Evolutionary conservation across 2,888 invertebrate species (phyloP), one percentile per base, ranked within the genome.

Genomic region (Drosophila bunnanda): DNA sequence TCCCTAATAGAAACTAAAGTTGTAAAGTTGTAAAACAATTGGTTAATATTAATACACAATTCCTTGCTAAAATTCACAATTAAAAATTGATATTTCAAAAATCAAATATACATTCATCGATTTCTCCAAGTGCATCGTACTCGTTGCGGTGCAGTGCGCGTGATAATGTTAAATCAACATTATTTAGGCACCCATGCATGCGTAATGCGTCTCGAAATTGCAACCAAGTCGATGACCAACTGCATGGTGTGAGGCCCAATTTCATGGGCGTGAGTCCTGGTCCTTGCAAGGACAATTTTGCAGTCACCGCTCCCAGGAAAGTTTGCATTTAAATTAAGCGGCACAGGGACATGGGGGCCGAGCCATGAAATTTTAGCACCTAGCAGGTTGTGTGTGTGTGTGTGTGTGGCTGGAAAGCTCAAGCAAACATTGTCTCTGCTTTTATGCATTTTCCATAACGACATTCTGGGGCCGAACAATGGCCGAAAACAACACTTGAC

Each of bases 131-230:
- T 56, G 57, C 25, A 34, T 46, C 15, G 12, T 12, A 34, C 3
- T 59, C 17, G 28, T 22, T 64, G 36, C 44, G 70, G 46, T 48
- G 67, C 72, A 72, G 53, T 41, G 46, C 75, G 67, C 71, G 79
- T 89, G 89, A 86, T 90, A 90, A 89, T 90, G 86, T 86, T 89
- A 90, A 90, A 91, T 90, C 91, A 90, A 90, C 90, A 91, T 91
- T 91, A 90, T 90, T 90, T 89, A 88, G 88, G 76, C 90, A 88
- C 77, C 79, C 91, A 90, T 91, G 90, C 91, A 91, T 91, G 88
- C 79, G 76, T 90, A 90, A 90, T 91, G 80, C 80, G 80, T 82
- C 80, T 82, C 85, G 84, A 80, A 88, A 80, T 86, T 80, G 86
- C 78, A 30, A 43, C 48, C 80, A 66, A 50, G 46, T 57, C 50